Evolutionary conservation across 2,888 invertebrate genomes (phyloP), one percentile per base, ranked within the genome.

Genomic region (Meandrusa payeni): DNA sequence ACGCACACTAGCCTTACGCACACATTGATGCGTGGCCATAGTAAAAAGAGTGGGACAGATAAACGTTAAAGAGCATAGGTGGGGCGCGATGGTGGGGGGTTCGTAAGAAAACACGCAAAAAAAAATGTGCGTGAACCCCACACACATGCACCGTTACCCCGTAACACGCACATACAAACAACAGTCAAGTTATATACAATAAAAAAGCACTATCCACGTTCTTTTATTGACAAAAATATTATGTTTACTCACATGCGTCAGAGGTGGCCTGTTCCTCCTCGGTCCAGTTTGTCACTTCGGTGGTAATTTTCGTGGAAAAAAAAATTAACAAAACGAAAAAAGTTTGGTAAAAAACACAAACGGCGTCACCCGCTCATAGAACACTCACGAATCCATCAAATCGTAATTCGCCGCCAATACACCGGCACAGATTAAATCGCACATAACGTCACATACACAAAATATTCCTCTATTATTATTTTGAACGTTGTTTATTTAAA

Each of bases 221-320:
- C 60, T 62, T 64, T n/a, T 61, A 59, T 64, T 57, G 3, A 13
- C 3, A 12, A 41, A 41, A 49, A 53, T 20, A n/a, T n/a, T 37
- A 33, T 44, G 32, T 19, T 50, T 78, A 87, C 86, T 86, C 53
- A 87, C 86, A 87, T 87, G 76, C 86, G 86, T 85, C 86, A 86
- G 86, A 79, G 80, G 86, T 73, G 81, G 82, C 72, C 76, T 80
- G 75, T 60, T 79, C 86, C 74, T 78, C 85, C 71, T 85, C 86
- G 77, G 79, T 86, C 86, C 86, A 87, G 85, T 81, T 85, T 83
- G 86, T 82, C 80, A 87, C 82, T 78, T 85, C 65, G 85, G 85
- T 80, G 76, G 83, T 79, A 87, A 87, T 87, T 85, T 86, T 86
- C 46, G 57, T 46, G 44, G 49, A 51, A 51, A 49, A 52, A 51